Evolutionary conservation across 2,113 vertebrate species (phyloP), one percentile per base, ranked within the genome.

Genomic region (Ochotona princeps): DNA sequence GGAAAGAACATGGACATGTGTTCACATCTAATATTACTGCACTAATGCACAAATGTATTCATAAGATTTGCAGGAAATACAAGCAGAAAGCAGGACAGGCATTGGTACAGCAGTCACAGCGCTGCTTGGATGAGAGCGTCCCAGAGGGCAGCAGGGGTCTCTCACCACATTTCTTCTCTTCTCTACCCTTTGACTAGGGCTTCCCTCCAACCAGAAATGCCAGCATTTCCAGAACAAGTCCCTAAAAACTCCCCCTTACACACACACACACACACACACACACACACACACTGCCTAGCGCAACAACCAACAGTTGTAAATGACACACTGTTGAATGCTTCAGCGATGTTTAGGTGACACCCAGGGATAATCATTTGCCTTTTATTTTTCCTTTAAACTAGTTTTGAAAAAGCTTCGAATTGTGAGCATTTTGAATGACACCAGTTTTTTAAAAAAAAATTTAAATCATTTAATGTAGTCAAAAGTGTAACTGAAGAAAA

Each of bases 401-500:
- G 38, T 44, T 86, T 9, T 1, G 44, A 35, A 63, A 60, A 26
- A 75, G 3, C 21, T 95, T 90, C 90, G 35, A 30, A 60, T 92
- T 85, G 78, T 60, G 26, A 92, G 10, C 38, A 11, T 57, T 57
- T 57, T 47, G 96, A 65, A 87, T 79, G 87, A 63, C 79, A 90
- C 13, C 15, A 76, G 21, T 28, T 73, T 96, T 86, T 89, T 57
- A 20, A 57, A 57, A 57, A 70, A 88, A 90, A 80, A 66, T 28
- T 88, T 47, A 95, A 92, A 79, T 92, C 35, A 90, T 69, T 91
- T 82, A 74, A 79, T 35, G 66, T 20, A 87, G 73, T 89, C 38
- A 91, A 92, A 94, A 81, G 11, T 91, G 44, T 67, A 92, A 91
- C 44, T 47, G 91, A 87, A 93, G 83, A 89, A 90, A 93, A 96